These are phyloP conservation scores for Smithornis capensis DNA, from an alignment of 2,113 vertebrate species.

Conservation along the genomic window DNA sequence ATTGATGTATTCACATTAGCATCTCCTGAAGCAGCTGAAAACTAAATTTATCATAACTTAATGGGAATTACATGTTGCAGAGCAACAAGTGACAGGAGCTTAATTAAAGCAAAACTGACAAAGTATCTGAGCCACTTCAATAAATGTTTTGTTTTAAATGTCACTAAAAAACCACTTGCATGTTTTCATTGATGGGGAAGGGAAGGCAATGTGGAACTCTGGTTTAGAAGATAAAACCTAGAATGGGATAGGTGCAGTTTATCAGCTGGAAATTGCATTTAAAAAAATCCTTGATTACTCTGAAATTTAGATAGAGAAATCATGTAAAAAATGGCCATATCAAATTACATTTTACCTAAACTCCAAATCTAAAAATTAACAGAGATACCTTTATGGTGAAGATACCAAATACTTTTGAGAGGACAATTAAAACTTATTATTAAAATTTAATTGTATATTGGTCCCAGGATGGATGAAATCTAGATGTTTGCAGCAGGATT, in stretches of 20 bases:
- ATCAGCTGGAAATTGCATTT: background rate
- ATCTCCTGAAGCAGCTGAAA: conserved; percentile 18
- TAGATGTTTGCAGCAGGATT: background rate
- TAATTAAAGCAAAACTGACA: conserved; percentile 37
- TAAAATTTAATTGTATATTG: background rate
- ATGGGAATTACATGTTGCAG: conserved; percentile 7
- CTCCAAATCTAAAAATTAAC: background rate
- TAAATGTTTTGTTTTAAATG: background rate
- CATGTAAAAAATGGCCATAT: background rate
- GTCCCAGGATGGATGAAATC: background rate
- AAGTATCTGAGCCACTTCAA: background rate
- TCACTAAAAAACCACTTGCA: background rate
- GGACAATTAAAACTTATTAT: background rate
- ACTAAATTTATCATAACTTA: conserved; percentile 26
- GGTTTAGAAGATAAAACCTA: background rate
- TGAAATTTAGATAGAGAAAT: background rate
- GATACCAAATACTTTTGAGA: background rate
- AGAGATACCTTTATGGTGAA: background rate
- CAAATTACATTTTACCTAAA: background rate
- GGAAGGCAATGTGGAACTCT: background rate
- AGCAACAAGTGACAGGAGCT: conserved; percentile 24
- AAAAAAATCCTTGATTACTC: background rate
- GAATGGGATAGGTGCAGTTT: background rate
- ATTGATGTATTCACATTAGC: conserved; percentile 50
- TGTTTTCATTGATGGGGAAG: background rate